Evolutionary conservation across 2,797 vertebrate species (phyloP).

Genomic region (Falco cherrug): DNA sequence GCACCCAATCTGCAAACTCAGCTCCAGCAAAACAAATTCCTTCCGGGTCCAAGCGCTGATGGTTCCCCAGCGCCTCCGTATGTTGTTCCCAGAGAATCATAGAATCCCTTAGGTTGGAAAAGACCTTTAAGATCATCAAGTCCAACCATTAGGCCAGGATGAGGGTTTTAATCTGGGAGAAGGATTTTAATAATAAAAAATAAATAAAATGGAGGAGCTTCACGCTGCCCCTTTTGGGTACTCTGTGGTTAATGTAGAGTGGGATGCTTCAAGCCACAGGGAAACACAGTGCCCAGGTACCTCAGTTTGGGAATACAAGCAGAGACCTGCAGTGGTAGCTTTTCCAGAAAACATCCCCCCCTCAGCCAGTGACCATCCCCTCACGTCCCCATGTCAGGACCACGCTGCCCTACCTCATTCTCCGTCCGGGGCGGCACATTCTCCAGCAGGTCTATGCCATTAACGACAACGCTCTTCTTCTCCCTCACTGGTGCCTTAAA

Average conservation of each 20-base stretch:
- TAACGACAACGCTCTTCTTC: constrained; percentile 94
- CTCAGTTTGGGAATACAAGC: not conserved
- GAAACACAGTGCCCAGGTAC: accelerated
- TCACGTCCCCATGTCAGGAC: accelerated
- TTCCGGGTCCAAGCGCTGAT: not conserved
- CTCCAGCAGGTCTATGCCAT: constrained; percentile 95
- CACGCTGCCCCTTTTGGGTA: accelerated
- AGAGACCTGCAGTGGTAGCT: not conserved
- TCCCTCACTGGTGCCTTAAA: constrained; percentile 93
- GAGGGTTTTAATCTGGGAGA: too few relatives aligned
- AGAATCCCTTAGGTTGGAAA: too few relatives aligned
- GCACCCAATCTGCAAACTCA: not conserved
- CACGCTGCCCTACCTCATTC: constrained; percentile 84
- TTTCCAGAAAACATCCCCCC: too few relatives aligned
- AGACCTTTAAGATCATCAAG: too few relatives aligned
- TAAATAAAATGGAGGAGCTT: too few relatives aligned
- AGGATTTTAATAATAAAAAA: not conserved
- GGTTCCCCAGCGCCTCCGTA: accelerated
- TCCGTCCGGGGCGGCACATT: constrained; percentile 96
- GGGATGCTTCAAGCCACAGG: not conserved
- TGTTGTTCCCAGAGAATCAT: not conserved
- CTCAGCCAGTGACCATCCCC: accelerated
- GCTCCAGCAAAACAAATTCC: not conserved
- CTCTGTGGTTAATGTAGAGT: accelerated
- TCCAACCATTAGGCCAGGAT: too few relatives aligned